Percentiles rank a stretch among this genome's conserved stretches.
Evolutionary conservation across 2,797 vertebrate genomes (phyloP).

Genomic region (Chloroceryle inda): DNA sequence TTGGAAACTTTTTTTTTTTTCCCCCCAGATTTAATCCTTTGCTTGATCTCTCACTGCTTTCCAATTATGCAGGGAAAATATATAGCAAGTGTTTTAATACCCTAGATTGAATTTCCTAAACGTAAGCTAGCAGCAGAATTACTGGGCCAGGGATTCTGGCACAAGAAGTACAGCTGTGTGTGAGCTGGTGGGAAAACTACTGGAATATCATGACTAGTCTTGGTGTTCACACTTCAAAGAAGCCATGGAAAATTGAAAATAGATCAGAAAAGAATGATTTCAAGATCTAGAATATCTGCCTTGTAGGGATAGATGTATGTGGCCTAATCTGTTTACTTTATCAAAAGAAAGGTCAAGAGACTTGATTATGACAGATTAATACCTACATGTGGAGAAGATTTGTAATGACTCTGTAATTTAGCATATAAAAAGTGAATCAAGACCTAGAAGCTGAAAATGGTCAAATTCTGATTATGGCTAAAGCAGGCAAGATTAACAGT

Average conservation of each 20-base stretch:
- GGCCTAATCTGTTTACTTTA: constrained; percentile 41
- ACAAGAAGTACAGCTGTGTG: constrained; percentile 70
- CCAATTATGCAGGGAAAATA: constrained; percentile 65
- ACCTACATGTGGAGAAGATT: not conserved
- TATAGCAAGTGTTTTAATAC: constrained; percentile 62
- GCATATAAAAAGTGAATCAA: not conserved
- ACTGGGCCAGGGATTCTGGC: constrained; percentile 53
- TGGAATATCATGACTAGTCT: constrained; percentile 64
- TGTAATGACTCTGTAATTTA: not conserved
- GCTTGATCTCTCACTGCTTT: constrained; percentile 62
- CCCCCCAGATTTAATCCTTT: constrained; percentile 12
- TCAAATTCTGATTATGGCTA: not conserved
- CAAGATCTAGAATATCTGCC: constrained; percentile 49
- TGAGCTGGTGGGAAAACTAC: constrained; percentile 73
- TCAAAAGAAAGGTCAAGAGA: constrained; percentile 29
- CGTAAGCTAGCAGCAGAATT: constrained; percentile 56
- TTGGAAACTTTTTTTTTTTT: not conserved
- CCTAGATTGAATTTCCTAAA: constrained; percentile 69
- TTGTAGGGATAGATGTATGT: constrained; percentile 8
- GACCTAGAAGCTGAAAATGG: not conserved
- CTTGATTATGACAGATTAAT: not conserved
- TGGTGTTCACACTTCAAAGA: constrained; percentile 69
- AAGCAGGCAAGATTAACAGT: not conserved
- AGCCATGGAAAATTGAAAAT: constrained; percentile 68
- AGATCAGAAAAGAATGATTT: constrained; percentile 68